Evolutionary conservation across 2,888 invertebrate genomes (phyloP).

Genomic region (Folsomia manolachei): DNA sequence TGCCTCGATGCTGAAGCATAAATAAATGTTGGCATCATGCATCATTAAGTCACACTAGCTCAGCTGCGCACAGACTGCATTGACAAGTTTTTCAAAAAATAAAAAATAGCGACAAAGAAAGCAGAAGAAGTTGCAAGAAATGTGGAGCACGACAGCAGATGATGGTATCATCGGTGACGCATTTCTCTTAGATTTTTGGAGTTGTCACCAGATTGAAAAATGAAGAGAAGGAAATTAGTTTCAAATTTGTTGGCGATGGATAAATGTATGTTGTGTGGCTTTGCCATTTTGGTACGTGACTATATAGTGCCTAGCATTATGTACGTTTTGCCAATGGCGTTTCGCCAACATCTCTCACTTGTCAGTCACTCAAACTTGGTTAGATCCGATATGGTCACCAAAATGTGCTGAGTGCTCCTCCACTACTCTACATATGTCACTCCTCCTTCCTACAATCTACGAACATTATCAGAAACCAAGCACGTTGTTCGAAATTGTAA

Average conservation of each 20-base stretch:
- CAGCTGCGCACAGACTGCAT: too few species aligned
- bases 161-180: background rate
- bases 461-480: background rate
- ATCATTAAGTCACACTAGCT: background rate
- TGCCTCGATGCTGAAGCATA: background rate
- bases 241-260: conserved; percentile 1
- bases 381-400: conserved; percentile 8
- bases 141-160: background rate
- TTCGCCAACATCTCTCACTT: conserved; percentile 17
- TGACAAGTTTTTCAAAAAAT: background rate
- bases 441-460: background rate
- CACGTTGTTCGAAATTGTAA: background rate
- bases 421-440: background rate
- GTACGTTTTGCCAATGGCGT: conserved; percentile 20
- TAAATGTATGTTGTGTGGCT: background rate
- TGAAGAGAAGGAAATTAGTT: background rate
- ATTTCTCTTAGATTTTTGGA: background rate
- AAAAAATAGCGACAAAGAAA: background rate
- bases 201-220: conserved; percentile 8
- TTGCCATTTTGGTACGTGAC: too few species aligned
- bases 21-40: background rate
- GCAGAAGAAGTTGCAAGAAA: background rate
- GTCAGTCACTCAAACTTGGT: conserved; percentile 1
- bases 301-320: too few species aligned
- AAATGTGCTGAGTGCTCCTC: conserved; percentile 4